A percentile compares a stretch with the other conserved stretches of the same genome.
Conservation (phyloP, 2,888 invertebrate genomes). For the Helicoverpa assulta region DNA sequence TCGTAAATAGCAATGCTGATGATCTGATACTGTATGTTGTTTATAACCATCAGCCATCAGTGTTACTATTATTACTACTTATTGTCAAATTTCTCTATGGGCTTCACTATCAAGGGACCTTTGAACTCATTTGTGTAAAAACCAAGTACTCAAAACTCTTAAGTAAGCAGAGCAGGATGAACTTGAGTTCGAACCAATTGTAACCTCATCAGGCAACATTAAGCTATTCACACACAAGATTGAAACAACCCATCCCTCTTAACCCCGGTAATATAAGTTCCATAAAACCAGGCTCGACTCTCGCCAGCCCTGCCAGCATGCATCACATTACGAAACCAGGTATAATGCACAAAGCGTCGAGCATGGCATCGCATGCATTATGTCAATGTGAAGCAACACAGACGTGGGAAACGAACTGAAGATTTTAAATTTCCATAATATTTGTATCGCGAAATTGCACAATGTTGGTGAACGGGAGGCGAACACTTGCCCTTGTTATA, state of each 20-base stretch:
- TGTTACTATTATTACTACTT: too few species aligned
- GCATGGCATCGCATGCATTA: slow-evolving; percentile 79
- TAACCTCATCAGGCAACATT: too few species aligned
- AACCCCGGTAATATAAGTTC: slow-evolving; percentile 12
- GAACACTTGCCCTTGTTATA: slow-evolving; percentile 46
- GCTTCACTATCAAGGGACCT: too few species aligned
- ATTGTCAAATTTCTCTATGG: too few species aligned
- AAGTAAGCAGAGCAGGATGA: too few species aligned
- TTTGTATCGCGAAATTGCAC: slow-evolving; percentile 82
- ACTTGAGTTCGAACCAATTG: too few species aligned
- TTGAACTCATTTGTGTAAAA: too few species aligned
- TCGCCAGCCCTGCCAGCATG: slow-evolving; percentile 54
- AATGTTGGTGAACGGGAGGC: slow-evolving; percentile 66
- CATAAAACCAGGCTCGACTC: slow-evolving; percentile 14
- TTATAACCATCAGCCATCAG: too few species aligned
- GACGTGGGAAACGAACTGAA: slow-evolving; percentile 82
- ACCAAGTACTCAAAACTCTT: too few species aligned
- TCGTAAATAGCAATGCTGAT: too few species aligned
- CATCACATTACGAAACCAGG: slow-evolving; percentile 65
- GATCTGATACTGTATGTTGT: too few species aligned
- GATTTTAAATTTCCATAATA: slow-evolving; percentile 85
- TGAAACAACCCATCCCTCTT: slow-evolving; percentile 4
- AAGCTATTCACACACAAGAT: too few species aligned
- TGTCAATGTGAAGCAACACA: slow-evolving; percentile 77
- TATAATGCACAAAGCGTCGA: slow-evolving; percentile 70